These are phyloP conservation scores for Penelope pileata DNA, from an alignment of 2,113 vertebrate species.

Conservation along the genomic window DNA sequence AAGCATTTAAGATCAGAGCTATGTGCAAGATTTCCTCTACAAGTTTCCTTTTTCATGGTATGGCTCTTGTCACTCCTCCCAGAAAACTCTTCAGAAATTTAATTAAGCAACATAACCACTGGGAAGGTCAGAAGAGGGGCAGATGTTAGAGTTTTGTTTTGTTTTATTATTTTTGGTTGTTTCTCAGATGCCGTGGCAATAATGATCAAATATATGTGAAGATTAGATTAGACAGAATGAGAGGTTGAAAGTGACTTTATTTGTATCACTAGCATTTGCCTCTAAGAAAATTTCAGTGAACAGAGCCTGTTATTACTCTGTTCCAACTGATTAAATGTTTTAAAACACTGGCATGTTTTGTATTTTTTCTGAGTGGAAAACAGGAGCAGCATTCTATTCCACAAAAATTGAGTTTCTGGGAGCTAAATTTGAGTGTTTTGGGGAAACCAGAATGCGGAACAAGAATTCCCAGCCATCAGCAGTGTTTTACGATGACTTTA, in stretches of 20 bases:
- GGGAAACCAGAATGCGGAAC: neutral
- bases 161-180: neutral
- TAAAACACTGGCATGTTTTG: neutral
- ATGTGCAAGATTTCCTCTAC: neutral
- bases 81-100: conserved; percentile 29
- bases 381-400: neutral
- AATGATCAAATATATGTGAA: neutral
- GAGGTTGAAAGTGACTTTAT: neutral
- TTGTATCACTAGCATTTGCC: neutral
- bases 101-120: neutral
- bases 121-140: neutral
- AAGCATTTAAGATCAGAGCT: neutral
- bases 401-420: neutral
- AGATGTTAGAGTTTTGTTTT: neutral
- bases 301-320: neutral
- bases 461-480: neutral
- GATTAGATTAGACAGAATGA: neutral
- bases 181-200: neutral
- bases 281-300: neutral
- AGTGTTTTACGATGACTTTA: neutral
- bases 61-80: neutral
- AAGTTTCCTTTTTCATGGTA: neutral
- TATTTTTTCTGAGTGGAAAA: neutral
- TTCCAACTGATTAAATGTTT: neutral
- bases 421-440: neutral